Percentiles rank a stretch among this genome's conserved stretches.
Evolutionary conservation across 2,888 invertebrate species (phyloP).

Genomic region (Drosophila anomelani): DNA sequence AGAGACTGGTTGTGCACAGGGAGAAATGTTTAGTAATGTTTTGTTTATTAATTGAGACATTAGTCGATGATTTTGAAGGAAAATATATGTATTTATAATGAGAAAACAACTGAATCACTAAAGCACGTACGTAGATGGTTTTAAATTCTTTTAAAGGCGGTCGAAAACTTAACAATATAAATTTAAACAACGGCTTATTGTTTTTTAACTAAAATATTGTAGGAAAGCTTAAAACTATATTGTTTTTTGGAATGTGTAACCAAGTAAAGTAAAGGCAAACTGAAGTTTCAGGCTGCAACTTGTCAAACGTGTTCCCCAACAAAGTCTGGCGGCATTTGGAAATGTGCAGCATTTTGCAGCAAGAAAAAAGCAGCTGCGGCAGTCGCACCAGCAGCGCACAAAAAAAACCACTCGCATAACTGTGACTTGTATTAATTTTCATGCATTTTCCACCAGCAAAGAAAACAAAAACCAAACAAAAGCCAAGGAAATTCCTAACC

Average conservation of each 20-base stretch:
- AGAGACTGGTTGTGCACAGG: slow-evolving; percentile 50
- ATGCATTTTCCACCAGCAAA: slow-evolving; percentile 28
- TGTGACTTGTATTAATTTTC: slow-evolving; percentile 74
- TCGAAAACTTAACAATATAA: not conserved
- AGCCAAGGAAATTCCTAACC: slow-evolving; percentile 25
- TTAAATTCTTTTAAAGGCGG: not conserved
- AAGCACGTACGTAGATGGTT: no score
- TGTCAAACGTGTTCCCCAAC: slow-evolving; percentile 76
- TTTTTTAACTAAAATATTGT: not conserved
- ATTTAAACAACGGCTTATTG: no score
- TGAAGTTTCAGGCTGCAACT: slow-evolving; percentile 62
- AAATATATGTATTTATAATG: not conserved
- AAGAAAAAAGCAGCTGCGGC: slow-evolving; percentile 33
- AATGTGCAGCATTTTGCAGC: slow-evolving; percentile 69
- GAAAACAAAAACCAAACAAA: slow-evolving; percentile 22
- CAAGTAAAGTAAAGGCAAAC: slow-evolving; percentile 26
- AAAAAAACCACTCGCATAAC: slow-evolving; percentile 57
- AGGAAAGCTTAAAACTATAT: not conserved
- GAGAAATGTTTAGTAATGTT: not conserved
- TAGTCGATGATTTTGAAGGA: not conserved
- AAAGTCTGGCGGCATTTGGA: slow-evolving; percentile 64
- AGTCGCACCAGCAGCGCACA: slow-evolving; percentile 30
- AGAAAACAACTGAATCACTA: not conserved
- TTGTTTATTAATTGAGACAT: not conserved
- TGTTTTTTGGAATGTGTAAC: slow-evolving; percentile 5